A percentile compares a stretch with the other conserved stretches of the same genome.
phyloP scores from a whole-genome alignment of 1,140 invertebrate genomes.

The Meloidogyne chitwoodi region DNA sequence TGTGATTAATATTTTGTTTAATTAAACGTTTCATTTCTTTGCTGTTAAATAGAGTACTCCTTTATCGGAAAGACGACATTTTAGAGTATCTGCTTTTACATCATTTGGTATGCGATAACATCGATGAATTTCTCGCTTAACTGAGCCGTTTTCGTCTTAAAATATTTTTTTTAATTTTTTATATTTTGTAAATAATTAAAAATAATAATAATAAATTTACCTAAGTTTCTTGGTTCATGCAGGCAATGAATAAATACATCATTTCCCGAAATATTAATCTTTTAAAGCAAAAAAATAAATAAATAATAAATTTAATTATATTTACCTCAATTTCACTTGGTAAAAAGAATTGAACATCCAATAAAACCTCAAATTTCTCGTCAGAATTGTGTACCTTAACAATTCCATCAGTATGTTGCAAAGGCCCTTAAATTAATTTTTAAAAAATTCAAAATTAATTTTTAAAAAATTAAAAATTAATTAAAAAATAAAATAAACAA shows the following conservation, averaged over 20 bases:
- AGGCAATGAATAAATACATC: constrained; percentile 55
- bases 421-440: constrained; percentile 19
- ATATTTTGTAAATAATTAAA: too few species aligned
- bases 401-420: constrained; percentile 44
- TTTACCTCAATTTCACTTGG: constrained; percentile 57
- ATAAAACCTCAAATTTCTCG: constrained; percentile 57
- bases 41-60: neutral
- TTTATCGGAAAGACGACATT: neutral
- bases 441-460: neutral
- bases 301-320: neutral
- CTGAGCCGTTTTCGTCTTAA: constrained; percentile 50
- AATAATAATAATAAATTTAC: neutral
- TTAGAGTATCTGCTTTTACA: neutral
- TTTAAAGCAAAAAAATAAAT: neutral
- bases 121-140: constrained; percentile 53
- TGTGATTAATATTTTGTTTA: too few species aligned
- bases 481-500: neutral
- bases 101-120: constrained; percentile 37
- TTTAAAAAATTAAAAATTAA: neutral
- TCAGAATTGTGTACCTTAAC: constrained; percentile 49
- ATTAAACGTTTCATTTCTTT: neutral
- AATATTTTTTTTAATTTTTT: neutral
- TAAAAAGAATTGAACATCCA: constrained; percentile 55
- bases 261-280: constrained; percentile 55
- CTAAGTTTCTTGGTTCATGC: constrained; percentile 46